Conservation (phyloP, 2,888 invertebrate genomes). For the Ramazzottius varieornatus region DNA sequence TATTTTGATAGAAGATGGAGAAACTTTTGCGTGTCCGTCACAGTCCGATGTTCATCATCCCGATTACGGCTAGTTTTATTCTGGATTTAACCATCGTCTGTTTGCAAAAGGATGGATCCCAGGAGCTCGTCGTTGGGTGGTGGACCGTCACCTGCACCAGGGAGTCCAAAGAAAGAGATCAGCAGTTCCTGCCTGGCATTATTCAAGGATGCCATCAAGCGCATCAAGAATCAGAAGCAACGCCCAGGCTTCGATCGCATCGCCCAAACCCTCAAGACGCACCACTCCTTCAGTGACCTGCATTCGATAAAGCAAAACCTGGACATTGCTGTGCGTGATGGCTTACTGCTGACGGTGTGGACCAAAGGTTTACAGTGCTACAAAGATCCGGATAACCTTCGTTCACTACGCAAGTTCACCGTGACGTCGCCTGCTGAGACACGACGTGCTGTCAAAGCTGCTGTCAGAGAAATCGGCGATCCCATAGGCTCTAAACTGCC, state of each 20-base stretch:
- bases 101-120: no score
- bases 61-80: no score
- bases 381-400: not conserved
- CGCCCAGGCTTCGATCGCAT: slow-evolving; percentile 1
- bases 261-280: not conserved
- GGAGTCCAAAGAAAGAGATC: no score
- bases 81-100: no score
- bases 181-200: no score
- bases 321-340: not conserved
- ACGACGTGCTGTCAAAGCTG: not conserved
- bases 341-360: not conserved
- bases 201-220: not conserved
- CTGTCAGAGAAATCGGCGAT: slow-evolving; percentile 3
- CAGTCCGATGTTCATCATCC: no score
- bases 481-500: not conserved
- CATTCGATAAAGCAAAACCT: not conserved
- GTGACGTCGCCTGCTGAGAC: not conserved
- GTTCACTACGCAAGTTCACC: not conserved
- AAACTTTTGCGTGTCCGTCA: no score
- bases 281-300: not conserved
- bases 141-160: no score
- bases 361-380: not conserved
- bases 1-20: no score
- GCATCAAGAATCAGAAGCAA: not conserved
- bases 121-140: no score